Evolutionary conservation across 2,797 vertebrate species (phyloP).

Genomic region (Aphelocoma californica): DNA sequence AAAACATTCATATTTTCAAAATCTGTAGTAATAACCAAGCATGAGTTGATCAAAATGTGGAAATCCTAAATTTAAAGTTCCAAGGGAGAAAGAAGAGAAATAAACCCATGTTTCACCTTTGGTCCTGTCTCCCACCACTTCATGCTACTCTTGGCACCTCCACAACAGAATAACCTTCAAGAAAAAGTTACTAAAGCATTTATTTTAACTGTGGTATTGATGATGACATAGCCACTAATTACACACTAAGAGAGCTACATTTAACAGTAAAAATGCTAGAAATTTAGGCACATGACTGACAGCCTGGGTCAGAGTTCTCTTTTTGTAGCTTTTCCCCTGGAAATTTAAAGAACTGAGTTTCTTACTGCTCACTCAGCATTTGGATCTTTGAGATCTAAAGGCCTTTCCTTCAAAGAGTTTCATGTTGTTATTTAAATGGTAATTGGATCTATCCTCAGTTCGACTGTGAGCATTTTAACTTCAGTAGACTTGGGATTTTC

Average conservation of each 20-base stretch:
- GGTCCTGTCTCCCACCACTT: not conserved
- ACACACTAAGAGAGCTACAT: not conserved
- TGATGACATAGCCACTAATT: not conserved
- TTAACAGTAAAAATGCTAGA: slow-evolving; percentile 13
- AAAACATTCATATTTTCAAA: not conserved
- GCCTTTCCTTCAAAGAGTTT: slow-evolving; percentile 65
- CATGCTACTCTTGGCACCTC: not conserved
- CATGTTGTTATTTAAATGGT: slow-evolving; percentile 71
- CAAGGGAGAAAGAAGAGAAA: not conserved
- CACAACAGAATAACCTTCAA: not conserved
- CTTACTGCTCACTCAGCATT: slow-evolving; percentile 52
- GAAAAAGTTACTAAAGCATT: not conserved
- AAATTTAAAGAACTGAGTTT: slow-evolving; percentile 50
- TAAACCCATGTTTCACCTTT: not conserved
- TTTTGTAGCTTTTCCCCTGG: slow-evolving; percentile 17
- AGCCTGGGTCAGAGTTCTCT: slow-evolving; percentile 14
- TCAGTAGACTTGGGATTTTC: slow-evolving; percentile 43
- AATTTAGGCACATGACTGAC: not conserved
- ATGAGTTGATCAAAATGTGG: not conserved
- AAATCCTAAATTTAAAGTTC: not conserved
- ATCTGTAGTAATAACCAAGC: not conserved
- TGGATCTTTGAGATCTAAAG: slow-evolving; percentile 64
- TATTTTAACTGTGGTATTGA: not conserved
- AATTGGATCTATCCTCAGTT: slow-evolving; percentile 59
- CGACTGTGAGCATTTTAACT: slow-evolving; percentile 45